Conservation (phyloP, 1,140 invertebrate genomes). For the Drosophila mojavensis region DNA sequence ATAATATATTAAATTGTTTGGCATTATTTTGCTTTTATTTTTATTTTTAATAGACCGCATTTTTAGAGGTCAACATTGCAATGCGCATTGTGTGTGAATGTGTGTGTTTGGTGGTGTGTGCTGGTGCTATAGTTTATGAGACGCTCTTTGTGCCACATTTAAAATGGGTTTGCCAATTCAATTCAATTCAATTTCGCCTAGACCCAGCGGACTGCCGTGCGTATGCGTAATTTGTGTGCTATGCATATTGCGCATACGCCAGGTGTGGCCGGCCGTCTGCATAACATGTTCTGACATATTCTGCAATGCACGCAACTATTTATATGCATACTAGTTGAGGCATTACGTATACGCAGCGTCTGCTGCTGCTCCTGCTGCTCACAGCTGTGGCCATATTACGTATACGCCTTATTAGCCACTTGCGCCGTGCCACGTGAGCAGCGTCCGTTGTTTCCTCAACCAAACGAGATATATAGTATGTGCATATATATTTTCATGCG, state of each 20-base stretch:
- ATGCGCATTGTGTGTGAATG: constrained; percentile 29
- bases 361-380: neutral
- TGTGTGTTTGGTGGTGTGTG: neutral
- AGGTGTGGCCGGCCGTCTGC: constrained; percentile 1
- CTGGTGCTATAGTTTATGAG: too few relatives aligned
- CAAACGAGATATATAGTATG: constrained; percentile 4
- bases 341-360: constrained; percentile 24
- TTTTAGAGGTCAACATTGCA: constrained; percentile 80
- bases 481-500: constrained; percentile 9
- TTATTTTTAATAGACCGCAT: constrained; percentile 71
- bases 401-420: constrained; percentile 55
- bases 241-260: constrained; percentile 54
- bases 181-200: neutral
- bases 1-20: constrained; percentile 64
- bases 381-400: constrained; percentile 53
- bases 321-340: neutral
- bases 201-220: constrained; percentile 24
- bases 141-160: constrained; percentile 1
- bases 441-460: constrained; percentile 2
- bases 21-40: constrained; percentile 29
- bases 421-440: constrained; percentile 48
- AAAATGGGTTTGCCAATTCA: constrained; percentile 36
- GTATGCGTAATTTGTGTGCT: constrained; percentile 49
- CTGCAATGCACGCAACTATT: neutral
- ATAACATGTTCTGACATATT: constrained; percentile 1